phyloP scores from a whole-genome alignment of 2,888 invertebrate genomes.

The Trichopria drosophilae region DNA sequence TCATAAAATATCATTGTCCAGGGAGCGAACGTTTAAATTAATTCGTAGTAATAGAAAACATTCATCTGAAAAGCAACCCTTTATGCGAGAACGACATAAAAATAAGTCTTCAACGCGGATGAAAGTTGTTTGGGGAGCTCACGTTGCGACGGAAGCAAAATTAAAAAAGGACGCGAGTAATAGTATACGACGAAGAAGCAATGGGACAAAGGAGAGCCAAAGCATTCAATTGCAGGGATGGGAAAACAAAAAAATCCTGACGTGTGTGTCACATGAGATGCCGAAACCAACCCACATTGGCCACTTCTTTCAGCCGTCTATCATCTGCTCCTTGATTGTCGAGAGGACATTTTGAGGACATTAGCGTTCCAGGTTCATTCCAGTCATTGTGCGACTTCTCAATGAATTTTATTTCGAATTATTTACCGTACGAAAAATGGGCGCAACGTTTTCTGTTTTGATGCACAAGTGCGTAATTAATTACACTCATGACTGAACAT shows the following conservation, averaged over 20 bases:
- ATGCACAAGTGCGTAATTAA: too few species aligned
- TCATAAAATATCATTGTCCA: too few species aligned
- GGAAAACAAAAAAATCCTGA: conserved; percentile 53
- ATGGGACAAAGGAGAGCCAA: conserved; percentile 41
- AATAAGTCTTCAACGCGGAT: too few species aligned
- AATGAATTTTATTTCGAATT: too few species aligned
- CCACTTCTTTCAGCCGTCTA: conserved; percentile 59
- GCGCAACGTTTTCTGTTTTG: too few species aligned
- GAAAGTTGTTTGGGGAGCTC: not conserved
- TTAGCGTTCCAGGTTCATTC: conserved; percentile 43
- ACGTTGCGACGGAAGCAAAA: conserved; percentile 7
- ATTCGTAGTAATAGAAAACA: too few species aligned
- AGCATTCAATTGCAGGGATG: conserved; percentile 52
- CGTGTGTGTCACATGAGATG: conserved; percentile 57
- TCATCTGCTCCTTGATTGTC: conserved; percentile 44
- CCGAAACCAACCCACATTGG: conserved; percentile 58
- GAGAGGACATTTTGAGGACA: conserved; percentile 41
- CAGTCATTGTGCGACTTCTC: conserved; percentile 44
- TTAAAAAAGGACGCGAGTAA: conserved; percentile 7
- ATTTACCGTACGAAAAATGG: too few species aligned
- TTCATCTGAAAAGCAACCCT: too few species aligned
- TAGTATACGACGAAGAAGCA: conserved; percentile 15
- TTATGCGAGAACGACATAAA: too few species aligned
- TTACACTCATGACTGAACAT: too few species aligned
- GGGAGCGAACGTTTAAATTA: too few species aligned